Base-by-base conservation (phyloP, 2,113 vertebrate genomes). In the Eupsittula cactorum region DNA sequence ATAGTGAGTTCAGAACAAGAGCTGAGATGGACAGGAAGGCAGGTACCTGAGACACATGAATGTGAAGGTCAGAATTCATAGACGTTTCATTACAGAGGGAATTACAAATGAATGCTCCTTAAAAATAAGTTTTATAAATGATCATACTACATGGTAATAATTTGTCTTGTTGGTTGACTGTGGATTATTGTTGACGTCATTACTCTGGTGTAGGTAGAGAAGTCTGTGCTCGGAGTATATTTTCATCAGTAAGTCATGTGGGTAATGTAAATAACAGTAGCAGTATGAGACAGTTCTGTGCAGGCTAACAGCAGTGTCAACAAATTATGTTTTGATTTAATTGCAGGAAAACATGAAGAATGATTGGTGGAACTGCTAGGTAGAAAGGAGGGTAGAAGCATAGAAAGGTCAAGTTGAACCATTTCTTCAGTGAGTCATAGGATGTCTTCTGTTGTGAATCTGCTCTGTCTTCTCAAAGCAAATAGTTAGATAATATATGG, bases 351-450 rank as follows among this genome's bases (percentile, higher is more conserved):
- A 82, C n/a, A 12, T 0, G 3, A 83, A 63, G 31, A 81, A 73
- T 79, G 17, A 88, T 21, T 46, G 62, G 44, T 88, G 57, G 52
- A 86, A 82, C 15, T 63, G 69, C 62, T 70, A 53, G 55, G 20
- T 20, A 74, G 65, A 90, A 79, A 75, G 57, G 27, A 93, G 88
- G 33, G 64, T 15, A 80, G 57, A 77, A 46, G 35, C 33, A 70
- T 12, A 71, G 39, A 82, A 95, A 80, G 57, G 53, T 86, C 83
- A 89, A 25, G n/a, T 4, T 65, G 50, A 86, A 78, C 52, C 10
- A n/a, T 47, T 94, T 88, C 65, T 92, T 88, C 44, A 29, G 19
- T 91, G 77, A 93, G 70, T 92, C 74, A 95, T 35, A 77, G 71
- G 41, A 42, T 86, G n/a, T 79, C 73, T 95, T 95, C 75, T 90